These are phyloP conservation scores for Aquatica leii DNA, from an alignment of 2,888 invertebrate species.

Conservation along the genomic window DNA sequence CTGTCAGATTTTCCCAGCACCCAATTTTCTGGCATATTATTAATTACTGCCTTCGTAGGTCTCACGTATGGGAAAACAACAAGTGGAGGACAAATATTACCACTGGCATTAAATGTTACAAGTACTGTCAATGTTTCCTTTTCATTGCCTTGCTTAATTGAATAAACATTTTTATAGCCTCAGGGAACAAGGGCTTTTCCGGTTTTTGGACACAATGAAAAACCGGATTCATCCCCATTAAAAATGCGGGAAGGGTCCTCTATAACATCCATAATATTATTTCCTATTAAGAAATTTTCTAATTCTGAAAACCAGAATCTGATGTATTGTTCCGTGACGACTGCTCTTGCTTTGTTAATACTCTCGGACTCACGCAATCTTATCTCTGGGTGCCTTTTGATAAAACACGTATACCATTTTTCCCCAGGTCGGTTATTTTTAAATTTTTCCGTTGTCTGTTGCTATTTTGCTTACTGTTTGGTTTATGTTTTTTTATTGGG, in stretches of 20 bases:
- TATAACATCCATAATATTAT: too few relatives aligned
- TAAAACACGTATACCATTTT: not conserved
- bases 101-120: constrained; percentile 4
- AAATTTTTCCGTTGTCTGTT: not conserved
- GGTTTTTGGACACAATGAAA: not conserved
- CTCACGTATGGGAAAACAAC: not conserved
- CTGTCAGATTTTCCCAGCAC: not conserved
- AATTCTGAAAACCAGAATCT: too few relatives aligned
- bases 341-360: not conserved
- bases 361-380: not conserved
- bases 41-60: not conserved
- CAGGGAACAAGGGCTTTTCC: not conserved
- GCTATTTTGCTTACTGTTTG: not conserved
- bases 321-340: not conserved
- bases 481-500: too few relatives aligned
- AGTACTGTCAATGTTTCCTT: not conserved
- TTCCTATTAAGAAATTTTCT: too few relatives aligned
- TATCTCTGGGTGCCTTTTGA: not conserved
- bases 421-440: not conserved
- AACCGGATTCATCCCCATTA: too few relatives aligned
- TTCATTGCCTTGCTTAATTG: not conserved
- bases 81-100: not conserved
- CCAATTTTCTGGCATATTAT: not conserved
- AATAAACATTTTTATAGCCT: not conserved
- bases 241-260: too few relatives aligned